These are phyloP conservation scores for Eurois occulta DNA, from an alignment of 2,888 invertebrate species.

Conservation along the genomic window DNA sequence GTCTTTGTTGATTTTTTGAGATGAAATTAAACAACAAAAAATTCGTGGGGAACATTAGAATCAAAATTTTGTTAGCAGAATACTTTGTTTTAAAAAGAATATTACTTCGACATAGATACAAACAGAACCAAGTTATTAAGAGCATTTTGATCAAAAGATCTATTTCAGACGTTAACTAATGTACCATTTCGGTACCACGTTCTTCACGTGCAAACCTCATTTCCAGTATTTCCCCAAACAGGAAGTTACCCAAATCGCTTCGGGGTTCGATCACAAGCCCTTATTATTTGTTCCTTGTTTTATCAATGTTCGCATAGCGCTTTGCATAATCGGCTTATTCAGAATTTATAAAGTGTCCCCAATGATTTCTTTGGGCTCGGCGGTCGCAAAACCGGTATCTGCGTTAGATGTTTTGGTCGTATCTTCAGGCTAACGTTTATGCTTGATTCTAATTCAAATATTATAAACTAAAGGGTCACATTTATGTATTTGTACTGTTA, in stretches of 20 bases:
- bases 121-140: conserved; percentile 1
- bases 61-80: conserved; percentile 18
- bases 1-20: conserved; percentile 59
- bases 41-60: conserved; percentile 18
- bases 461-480: conserved; percentile 50
- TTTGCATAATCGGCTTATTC: conserved; percentile 85
- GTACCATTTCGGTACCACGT: conserved; percentile 40
- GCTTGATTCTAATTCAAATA: conserved; percentile 66
- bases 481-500: conserved; percentile 21
- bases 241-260: conserved; percentile 60
- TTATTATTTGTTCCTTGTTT: conserved; percentile 72
- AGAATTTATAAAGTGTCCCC: conserved; percentile 77
- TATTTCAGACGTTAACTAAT: conserved; percentile 29
- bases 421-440: conserved; percentile 60
- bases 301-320: conserved; percentile 70
- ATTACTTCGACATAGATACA: not conserved
- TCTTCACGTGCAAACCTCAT: conserved; percentile 51
- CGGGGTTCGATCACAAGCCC: conserved; percentile 50
- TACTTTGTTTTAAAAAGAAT: conserved; percentile 14
- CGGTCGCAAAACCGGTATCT: conserved; percentile 75
- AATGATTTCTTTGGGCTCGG: conserved; percentile 70
- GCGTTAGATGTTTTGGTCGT: conserved; percentile 69
- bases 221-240: conserved; percentile 54
- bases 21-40: conserved; percentile 42
- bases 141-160: conserved; percentile 1